phyloP scores from a whole-genome alignment of 1,140 invertebrate species.

The Zaprionus inermis region DNA sequence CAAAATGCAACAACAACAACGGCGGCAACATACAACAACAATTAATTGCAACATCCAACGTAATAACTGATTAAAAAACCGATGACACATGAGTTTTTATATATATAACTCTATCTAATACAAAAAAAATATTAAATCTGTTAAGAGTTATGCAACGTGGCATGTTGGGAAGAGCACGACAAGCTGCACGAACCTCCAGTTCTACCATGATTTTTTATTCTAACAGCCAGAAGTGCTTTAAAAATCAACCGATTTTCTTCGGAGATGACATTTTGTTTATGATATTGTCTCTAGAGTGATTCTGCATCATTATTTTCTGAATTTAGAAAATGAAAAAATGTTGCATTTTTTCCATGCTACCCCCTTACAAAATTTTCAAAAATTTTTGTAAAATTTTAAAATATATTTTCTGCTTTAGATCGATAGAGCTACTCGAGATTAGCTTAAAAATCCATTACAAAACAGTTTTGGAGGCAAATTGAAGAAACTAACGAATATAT shows the following conservation, averaged over 20 bases:
- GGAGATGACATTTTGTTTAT: background rate
- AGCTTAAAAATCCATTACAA: background rate
- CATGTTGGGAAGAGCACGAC: background rate
- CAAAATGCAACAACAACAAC: conserved; percentile 22
- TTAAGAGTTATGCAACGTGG: background rate
- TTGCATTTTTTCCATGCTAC: background rate
- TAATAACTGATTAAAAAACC: conserved; percentile 73
- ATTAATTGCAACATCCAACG: conserved; percentile 55
- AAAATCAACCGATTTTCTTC: background rate
- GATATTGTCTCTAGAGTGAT: background rate
- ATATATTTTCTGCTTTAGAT: background rate
- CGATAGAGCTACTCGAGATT: background rate
- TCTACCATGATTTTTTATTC: background rate
- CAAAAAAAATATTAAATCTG: background rate
- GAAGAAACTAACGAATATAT: background rate
- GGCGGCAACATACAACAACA: conserved; percentile 23
- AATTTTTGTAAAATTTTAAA: background rate
- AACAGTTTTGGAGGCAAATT: background rate
- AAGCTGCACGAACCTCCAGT: no score
- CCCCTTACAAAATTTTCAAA: background rate
- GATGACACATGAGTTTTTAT: conserved; percentile 45
- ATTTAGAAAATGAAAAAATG: background rate
- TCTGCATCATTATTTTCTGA: background rate
- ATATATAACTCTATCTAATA: background rate
- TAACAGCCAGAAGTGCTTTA: background rate